Percentiles rank a stretch among this genome's conserved stretches.
Evolutionary conservation across 2,797 vertebrate species (phyloP).

Genomic region (Kryptolebias ocellatus): DNA sequence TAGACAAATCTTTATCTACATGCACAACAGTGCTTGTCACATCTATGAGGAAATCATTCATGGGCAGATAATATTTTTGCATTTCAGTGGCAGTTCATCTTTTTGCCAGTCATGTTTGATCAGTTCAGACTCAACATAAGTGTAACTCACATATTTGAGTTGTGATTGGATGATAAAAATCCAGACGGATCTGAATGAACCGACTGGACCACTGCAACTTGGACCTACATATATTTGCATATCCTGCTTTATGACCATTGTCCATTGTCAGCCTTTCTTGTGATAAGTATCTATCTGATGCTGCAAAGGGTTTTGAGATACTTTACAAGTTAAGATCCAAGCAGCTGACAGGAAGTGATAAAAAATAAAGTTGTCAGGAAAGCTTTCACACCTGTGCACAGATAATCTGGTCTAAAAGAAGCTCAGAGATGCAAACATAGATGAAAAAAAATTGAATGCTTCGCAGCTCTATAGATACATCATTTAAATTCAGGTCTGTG

Average conservation of each 20-base stretch:
- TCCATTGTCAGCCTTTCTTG: conserved; percentile 61
- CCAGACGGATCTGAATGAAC: conserved; percentile 59
- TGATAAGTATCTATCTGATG: conserved; percentile 72
- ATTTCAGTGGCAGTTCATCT: too few species aligned
- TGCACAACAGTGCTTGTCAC: conserved; percentile 3
- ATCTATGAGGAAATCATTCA: conserved; percentile 25
- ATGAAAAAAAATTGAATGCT: conserved; percentile 1
- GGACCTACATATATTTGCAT: conserved; percentile 68
- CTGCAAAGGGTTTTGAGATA: conserved; percentile 44
- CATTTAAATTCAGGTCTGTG: conserved; percentile 12
- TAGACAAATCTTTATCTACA: conserved; percentile 36
- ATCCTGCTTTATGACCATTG: conserved; percentile 73
- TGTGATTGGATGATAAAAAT: conserved; percentile 63
- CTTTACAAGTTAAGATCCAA: conserved; percentile 27
- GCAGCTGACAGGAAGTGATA: conserved; percentile 45
- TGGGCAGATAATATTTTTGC: neutral
- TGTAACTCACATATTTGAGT: conserved; percentile 50
- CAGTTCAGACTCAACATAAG: conserved; percentile 51
- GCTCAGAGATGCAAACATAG: conserved; percentile 4
- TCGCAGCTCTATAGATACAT: neutral
- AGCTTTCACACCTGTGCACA: conserved; percentile 25
- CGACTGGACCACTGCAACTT: conserved; percentile 36
- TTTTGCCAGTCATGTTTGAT: conserved; percentile 12
- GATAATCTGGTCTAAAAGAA: conserved; percentile 43
- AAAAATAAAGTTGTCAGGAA: conserved; percentile 32